These are phyloP conservation scores for Acipenser oxyrinchus DNA, from an alignment of 2,797 vertebrate species.

Conservation along the genomic window DNA sequence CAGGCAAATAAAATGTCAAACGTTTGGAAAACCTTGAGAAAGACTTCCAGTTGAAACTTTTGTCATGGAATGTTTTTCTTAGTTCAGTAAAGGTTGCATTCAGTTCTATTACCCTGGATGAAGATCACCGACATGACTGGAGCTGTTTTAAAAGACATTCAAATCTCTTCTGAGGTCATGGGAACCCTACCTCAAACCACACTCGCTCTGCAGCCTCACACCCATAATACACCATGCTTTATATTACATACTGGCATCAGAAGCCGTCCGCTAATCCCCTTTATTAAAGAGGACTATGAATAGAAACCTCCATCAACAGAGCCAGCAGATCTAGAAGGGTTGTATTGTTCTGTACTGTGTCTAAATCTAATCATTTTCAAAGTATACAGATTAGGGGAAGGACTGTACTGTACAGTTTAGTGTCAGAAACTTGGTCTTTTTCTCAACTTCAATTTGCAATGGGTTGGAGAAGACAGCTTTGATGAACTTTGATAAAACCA, in stretches of 20 bases:
- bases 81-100: neutral
- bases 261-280: conserved; percentile 45
- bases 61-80: neutral
- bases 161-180: no score
- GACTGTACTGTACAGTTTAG: conserved; percentile 7
- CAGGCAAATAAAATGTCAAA: neutral
- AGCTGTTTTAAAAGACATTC: no score
- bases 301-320: conserved; percentile 41
- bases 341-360: conserved; percentile 39
- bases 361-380: conserved; percentile 11
- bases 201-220: neutral
- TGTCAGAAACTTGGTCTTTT: conserved; percentile 1
- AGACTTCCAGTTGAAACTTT: neutral
- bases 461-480: no score
- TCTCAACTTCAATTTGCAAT: neutral
- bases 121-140: conserved; percentile 14
- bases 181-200: conserved; percentile 10
- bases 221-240: neutral
- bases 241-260: conserved; percentile 29
- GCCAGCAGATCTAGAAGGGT: conserved; percentile 37
- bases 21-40: neutral
- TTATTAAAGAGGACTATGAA: conserved; percentile 54
- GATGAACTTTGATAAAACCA: no score
- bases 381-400: neutral
- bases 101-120: conserved; percentile 8